These are phyloP conservation scores for Nilaparvata lugens DNA, from an alignment of 1,140 invertebrate species.

Conservation along the genomic window DNA sequence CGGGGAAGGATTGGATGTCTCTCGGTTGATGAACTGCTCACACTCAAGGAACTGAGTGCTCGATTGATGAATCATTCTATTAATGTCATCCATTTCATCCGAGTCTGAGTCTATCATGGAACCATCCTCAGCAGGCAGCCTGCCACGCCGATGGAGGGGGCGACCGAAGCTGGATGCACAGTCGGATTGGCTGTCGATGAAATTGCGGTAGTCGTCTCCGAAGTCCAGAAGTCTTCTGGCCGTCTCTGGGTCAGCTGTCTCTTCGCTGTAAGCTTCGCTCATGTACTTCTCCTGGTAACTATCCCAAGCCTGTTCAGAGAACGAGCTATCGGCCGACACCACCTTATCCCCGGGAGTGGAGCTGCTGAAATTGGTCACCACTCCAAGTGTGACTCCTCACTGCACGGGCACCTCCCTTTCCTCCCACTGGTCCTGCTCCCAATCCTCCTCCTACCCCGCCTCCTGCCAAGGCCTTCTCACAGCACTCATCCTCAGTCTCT, in stretches of 20 bases:
- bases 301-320: conserved; percentile 71
- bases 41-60: conserved; percentile 42
- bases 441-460: conserved; percentile 1
- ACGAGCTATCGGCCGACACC: conserved; percentile 55
- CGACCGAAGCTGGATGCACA: conserved; percentile 66
- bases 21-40: conserved; percentile 44
- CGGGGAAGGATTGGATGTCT: conserved; percentile 34
- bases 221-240: conserved; percentile 72
- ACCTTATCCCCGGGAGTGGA: conserved; percentile 24
- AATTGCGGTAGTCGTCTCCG: conserved; percentile 83
- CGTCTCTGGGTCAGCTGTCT: conserved; percentile 72
- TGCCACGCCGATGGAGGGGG: conserved; percentile 35
- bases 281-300: conserved; percentile 77
- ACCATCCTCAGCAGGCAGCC: conserved; percentile 30
- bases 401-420: conserved; percentile 12
- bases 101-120: conserved; percentile 49
- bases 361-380: conserved; percentile 21
- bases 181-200: conserved; percentile 77
- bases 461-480: conserved; percentile 16
- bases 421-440: too few relatives aligned
- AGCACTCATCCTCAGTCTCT: conserved; percentile 36
- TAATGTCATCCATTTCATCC: conserved; percentile 49
- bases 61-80: conserved; percentile 45
- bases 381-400: conserved; percentile 33
- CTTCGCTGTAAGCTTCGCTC: conserved; percentile 82